Evolutionary conservation across 2,797 vertebrate genomes (phyloP).

Genomic region (Limnodromus scolopaceus): DNA sequence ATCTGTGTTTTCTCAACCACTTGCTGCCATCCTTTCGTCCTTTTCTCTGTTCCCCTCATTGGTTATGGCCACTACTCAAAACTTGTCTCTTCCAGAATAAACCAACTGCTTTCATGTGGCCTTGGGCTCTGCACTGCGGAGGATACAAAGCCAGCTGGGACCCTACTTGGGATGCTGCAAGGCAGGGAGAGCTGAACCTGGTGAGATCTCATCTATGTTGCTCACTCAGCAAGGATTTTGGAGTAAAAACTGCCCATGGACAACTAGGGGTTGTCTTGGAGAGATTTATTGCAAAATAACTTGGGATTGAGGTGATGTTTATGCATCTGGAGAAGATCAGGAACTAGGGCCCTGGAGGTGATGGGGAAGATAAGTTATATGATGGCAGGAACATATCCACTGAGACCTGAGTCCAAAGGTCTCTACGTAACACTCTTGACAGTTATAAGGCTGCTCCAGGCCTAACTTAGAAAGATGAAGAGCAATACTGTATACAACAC

Average conservation of each 20-base stretch:
- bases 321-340: fast-evolving
- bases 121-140: not conserved
- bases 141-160: not conserved
- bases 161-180: not conserved
- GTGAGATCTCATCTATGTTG: not conserved
- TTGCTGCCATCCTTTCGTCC: not conserved
- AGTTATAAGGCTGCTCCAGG: not conserved
- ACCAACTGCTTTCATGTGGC: not conserved
- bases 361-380: not conserved
- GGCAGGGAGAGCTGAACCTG: not conserved
- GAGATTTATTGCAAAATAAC: not conserved
- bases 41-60: not conserved
- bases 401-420: not conserved
- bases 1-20: not conserved
- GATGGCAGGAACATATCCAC: not conserved
- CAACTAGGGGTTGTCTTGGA: not conserved
- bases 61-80: not conserved
- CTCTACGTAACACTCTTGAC: not conserved
- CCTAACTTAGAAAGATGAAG: not conserved
- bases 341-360: not conserved
- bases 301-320: not conserved
- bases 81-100: not conserved
- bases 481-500: no score
- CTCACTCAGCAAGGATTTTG: not conserved
- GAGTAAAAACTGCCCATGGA: not conserved